These are phyloP conservation scores for Poeciliopsis prolifica DNA, from an alignment of 2,113 vertebrate species.

Conservation along the genomic window DNA sequence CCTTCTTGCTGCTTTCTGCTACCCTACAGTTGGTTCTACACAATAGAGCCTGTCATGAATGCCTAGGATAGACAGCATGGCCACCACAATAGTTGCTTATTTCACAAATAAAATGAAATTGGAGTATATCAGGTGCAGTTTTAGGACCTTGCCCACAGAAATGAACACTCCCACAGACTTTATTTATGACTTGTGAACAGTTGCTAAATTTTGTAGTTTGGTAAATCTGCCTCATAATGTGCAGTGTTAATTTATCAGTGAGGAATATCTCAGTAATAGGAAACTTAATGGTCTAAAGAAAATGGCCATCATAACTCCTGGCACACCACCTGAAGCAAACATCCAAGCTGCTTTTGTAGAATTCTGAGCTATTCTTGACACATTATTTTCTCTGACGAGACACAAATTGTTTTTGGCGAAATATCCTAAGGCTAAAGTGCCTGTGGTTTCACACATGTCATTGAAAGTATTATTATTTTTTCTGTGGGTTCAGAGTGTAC, in stretches of 20 bases:
- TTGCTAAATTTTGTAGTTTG: background rate
- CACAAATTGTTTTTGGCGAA: constrained; percentile 53
- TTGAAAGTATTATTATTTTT: constrained; percentile 36
- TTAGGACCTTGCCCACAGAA: background rate
- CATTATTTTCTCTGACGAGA: constrained; percentile 26
- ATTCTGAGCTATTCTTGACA: constrained; percentile 19
- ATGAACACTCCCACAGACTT: background rate
- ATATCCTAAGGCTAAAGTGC: constrained; percentile 40
- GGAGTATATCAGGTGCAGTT: background rate
- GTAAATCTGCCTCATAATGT: background rate
- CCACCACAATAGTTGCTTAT: background rate
- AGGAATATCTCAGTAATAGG: background rate
- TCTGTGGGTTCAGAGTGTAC: constrained; percentile 15
- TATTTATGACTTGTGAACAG: background rate
- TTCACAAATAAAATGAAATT: background rate
- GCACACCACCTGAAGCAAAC: constrained; percentile 5
- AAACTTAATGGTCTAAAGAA: constrained; percentile 25
- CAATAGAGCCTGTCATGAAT: too few species aligned
- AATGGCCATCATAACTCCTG: constrained; percentile 20
- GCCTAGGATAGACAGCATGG: too few species aligned
- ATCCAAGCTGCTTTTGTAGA: constrained; percentile 27
- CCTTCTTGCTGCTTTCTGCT: too few species aligned
- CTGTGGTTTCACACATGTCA: constrained; percentile 57
- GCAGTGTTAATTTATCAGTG: background rate
- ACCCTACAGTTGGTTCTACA: too few species aligned